phyloP scores from a whole-genome alignment of 1,140 invertebrate species.

The Drosophila equinoxialis region DNA sequence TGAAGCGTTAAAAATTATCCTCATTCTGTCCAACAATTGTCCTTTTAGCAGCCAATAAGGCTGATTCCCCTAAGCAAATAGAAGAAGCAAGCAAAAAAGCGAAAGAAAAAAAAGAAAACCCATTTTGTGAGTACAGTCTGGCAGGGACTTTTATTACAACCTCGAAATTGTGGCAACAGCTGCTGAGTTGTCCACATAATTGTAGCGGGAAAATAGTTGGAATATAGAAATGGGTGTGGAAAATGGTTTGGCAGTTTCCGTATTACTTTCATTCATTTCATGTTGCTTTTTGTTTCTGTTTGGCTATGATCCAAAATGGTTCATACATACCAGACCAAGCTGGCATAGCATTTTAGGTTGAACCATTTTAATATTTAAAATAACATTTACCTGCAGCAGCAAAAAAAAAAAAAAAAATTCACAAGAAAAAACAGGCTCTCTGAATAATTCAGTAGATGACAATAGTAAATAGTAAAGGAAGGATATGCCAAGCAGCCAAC shows the following conservation, averaged over 20 bases:
- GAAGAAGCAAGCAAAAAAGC: slow-evolving; percentile 18
- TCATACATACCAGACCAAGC: background rate
- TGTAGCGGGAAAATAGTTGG: slow-evolving; percentile 49
- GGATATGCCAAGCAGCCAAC: slow-evolving; percentile 8
- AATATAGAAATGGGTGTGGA: slow-evolving; percentile 24
- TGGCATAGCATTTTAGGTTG: slow-evolving; percentile 21
- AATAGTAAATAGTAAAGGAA: slow-evolving; percentile 34
- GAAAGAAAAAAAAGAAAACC: slow-evolving; percentile 9
- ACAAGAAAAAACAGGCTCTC: slow-evolving; percentile 8
- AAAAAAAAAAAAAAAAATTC: background rate
- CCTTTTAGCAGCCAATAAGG: slow-evolving; percentile 62
- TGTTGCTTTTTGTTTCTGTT: slow-evolving; percentile 5
- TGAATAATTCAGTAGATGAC: slow-evolving; percentile 48
- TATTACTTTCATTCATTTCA: slow-evolving; percentile 2
- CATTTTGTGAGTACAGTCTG: slow-evolving; percentile 35
- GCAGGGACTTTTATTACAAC: slow-evolving; percentile 58
- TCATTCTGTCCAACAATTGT: slow-evolving; percentile 38
- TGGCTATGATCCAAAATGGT: slow-evolving; percentile 44
- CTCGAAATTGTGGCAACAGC: slow-evolving; percentile 57
- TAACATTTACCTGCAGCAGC: slow-evolving; percentile 44
- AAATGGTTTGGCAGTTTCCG: slow-evolving; percentile 26
- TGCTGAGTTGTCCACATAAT: slow-evolving; percentile 44
- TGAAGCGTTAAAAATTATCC: slow-evolving; percentile 33
- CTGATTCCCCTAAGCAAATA: slow-evolving; percentile 28
- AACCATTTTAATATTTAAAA: slow-evolving; percentile 73